Conservation (phyloP, 2,888 invertebrate genomes). For the Latrodectus elegans region DNA sequence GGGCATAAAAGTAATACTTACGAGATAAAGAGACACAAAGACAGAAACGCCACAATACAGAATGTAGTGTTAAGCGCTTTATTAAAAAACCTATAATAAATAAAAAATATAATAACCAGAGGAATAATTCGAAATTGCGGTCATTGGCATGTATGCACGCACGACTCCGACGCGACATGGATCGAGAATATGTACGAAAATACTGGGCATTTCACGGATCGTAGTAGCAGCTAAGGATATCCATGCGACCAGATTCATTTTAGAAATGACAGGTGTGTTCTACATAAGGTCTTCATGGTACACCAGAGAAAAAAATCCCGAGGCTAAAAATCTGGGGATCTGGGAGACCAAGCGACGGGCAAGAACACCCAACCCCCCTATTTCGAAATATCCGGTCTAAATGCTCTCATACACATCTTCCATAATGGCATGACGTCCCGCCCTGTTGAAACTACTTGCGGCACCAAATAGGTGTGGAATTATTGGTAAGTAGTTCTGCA, state of each 20-base stretch:
- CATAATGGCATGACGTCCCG: slow-evolving; percentile 15
- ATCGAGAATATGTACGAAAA: background rate
- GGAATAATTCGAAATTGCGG: background rate
- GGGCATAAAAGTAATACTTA: background rate
- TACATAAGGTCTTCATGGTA: background rate
- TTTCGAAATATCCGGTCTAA: slow-evolving; percentile 2
- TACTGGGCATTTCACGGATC: background rate
- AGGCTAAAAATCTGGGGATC: background rate
- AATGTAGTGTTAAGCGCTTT: background rate
- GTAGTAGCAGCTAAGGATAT: background rate
- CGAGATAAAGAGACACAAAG: background rate
- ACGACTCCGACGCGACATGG: background rate
- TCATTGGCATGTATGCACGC: background rate
- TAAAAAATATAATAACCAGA: background rate
- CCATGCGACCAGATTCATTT: background rate
- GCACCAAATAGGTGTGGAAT: background rate
- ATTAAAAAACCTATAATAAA: background rate
- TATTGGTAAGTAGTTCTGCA: slow-evolving; percentile 13
- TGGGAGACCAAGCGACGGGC: background rate
- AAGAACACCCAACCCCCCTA: background rate
- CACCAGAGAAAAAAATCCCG: background rate
- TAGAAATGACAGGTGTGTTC: background rate
- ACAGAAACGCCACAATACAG: background rate
- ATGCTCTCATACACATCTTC: background rate
- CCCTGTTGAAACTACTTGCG: slow-evolving; percentile 4